A percentile compares a stretch with the other conserved stretches of the same genome.
phyloP scores from a whole-genome alignment of 2,888 invertebrate species.

The Blastobasis lacticolella region DNA sequence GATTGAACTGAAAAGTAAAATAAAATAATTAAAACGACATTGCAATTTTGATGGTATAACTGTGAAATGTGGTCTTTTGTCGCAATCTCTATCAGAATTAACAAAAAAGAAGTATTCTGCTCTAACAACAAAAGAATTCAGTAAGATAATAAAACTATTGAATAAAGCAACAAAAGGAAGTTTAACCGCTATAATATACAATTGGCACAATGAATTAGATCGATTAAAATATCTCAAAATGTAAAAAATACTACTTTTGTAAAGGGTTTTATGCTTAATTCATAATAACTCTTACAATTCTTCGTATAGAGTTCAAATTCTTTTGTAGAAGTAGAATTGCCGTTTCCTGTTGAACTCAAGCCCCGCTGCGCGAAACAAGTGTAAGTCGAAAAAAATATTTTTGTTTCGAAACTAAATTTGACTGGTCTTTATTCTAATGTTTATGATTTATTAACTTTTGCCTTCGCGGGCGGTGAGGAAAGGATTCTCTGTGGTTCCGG shows the following conservation, averaged over 20 bases:
- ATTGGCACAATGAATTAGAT: slow-evolving; percentile 26
- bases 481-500: slow-evolving; percentile 6
- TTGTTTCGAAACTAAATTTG: slow-evolving; percentile 42
- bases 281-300: background rate
- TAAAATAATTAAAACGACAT: too few species aligned
- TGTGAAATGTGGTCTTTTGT: too few species aligned
- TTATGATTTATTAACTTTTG: slow-evolving; percentile 34
- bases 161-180: slow-evolving; percentile 26
- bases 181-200: slow-evolving; percentile 32
- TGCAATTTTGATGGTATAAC: too few species aligned
- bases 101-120: slow-evolving; percentile 29
- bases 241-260: too few species aligned
- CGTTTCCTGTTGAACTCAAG: background rate
- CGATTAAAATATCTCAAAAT: slow-evolving; percentile 1
- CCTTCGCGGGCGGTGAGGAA: slow-evolving; percentile 20
- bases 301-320: background rate
- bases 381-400: slow-evolving; percentile 22
- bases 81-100: background rate
- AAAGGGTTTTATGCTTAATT: background rate
- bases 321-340: background rate
- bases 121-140: slow-evolving; percentile 22
- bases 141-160: slow-evolving; percentile 29
- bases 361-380: slow-evolving; percentile 37
- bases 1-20: too few species aligned
- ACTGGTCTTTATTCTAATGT: slow-evolving; percentile 29